Conservation (phyloP, 2,113 vertebrate genomes). For the Epinephelus fuscoguttatus region DNA sequence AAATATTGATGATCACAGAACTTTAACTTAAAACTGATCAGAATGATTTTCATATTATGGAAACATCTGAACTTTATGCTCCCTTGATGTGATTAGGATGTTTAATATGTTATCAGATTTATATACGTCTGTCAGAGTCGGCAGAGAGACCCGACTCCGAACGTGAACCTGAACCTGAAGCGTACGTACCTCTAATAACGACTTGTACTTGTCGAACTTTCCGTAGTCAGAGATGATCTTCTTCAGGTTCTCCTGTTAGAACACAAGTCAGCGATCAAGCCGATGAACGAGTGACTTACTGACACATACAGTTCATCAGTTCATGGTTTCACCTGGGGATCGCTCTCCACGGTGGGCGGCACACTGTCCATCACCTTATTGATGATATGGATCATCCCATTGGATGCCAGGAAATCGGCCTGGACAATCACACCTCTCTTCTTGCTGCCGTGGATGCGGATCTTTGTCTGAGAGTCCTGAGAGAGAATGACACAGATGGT, state of each 20-base stretch:
- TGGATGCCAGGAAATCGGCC: constrained; percentile 89
- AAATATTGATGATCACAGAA: too few species aligned
- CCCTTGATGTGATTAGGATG: too few species aligned
- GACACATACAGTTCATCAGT: neutral
- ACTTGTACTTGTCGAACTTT: constrained; percentile 87
- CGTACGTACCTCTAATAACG: constrained; percentile 84
- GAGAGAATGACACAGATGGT: neutral
- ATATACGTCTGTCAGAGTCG: too few species aligned
- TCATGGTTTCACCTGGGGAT: constrained; percentile 82
- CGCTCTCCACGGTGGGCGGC: constrained; percentile 84
- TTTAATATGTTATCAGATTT: too few species aligned
- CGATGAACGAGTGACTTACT: neutral
- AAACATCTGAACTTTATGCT: too few species aligned
- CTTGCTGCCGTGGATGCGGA: constrained; percentile 88
- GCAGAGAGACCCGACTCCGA: neutral
- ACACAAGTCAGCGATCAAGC: neutral
- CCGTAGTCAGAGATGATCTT: constrained; percentile 86
- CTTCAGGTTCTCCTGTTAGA: constrained; percentile 89
- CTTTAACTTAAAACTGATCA: too few species aligned
- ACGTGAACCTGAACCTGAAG: too few species aligned
- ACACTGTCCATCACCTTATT: constrained; percentile 89
- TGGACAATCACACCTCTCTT: constrained; percentile 86
- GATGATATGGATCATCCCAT: constrained; percentile 93
- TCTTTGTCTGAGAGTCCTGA: constrained; percentile 75
- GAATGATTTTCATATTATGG: too few species aligned